Base-by-base conservation (phyloP, 2,797 vertebrate species). In the Furcifer pardalis region DNA sequence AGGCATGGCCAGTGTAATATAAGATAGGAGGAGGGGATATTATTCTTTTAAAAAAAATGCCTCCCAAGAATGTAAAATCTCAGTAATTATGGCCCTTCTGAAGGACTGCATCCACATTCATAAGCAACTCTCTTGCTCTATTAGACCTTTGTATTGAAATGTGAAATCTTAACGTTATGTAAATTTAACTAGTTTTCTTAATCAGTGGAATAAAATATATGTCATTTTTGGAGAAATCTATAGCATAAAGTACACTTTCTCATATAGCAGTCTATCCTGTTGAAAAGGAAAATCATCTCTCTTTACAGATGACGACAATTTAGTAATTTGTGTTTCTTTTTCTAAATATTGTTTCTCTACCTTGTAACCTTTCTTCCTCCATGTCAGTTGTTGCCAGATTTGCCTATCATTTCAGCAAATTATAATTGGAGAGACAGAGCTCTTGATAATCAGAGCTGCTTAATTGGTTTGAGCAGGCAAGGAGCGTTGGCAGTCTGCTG, bases 401-500 rank as follows among this genome's bases (percentile, higher is more conserved):
- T 85, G 68, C 69, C 79, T 8, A 83, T 92, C 75, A 86, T 79
- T 87, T 87, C 74, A 88, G 77, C 85, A 91, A 81, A 77, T 79
- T 27, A 2, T 88, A 89, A 93, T 90, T 84, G 86, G 89, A 90
- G 92, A 90, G 81, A 86, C 87, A 86, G 83, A 91, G 37, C 56
- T 90, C 66, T 90, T 92, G 88, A 89, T 91, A 87, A 87, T 88
- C 85, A 88, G 84, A 63, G 79, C 85, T 84, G 85, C 90, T 90
- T 93, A 90, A 93, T 93, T 91, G 91, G 88, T 81, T 85, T 82
- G 52, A 83, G 74, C 88, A 83, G 91, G 74, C 52, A 84, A 78
- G 82, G 76, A 84, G 56, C 71, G 90, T 89, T 81, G 89, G 89
- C 82, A 86, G 86, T 91, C 89, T 92, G 86, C 90, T 93, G 49